phyloP scores from a whole-genome alignment of 2,888 invertebrate genomes.

The Micoletzkya japonica region DNA sequence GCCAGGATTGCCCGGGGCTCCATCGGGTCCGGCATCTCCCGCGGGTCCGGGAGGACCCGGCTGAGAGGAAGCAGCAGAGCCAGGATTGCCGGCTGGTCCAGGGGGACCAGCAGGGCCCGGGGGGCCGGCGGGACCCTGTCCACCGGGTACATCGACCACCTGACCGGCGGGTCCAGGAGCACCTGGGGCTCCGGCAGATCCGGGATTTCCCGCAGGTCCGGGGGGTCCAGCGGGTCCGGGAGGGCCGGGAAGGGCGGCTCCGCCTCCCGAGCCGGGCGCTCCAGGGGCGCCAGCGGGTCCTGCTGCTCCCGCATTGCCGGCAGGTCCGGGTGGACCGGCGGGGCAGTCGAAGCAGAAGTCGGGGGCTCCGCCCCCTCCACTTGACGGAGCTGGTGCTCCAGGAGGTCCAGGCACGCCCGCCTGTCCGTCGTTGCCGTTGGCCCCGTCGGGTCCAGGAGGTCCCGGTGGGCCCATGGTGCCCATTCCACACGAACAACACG shows the following conservation, averaged over 20 bases:
- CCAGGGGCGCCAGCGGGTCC: conserved; percentile 52
- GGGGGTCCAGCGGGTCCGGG: conserved; percentile 51
- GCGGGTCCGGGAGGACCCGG: conserved; percentile 51
- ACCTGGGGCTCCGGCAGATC: conserved; percentile 46
- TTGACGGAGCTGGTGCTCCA: conserved; percentile 34
- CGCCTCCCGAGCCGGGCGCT: conserved; percentile 67
- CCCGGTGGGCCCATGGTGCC: conserved; percentile 54
- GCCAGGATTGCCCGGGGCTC: conserved; percentile 48
- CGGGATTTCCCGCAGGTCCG: conserved; percentile 48
- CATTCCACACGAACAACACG: conserved; percentile 48
- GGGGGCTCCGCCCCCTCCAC: conserved; percentile 37
- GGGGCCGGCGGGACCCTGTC: conserved; percentile 45
- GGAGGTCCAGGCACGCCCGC: conserved; percentile 39
- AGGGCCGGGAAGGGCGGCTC: conserved; percentile 37
- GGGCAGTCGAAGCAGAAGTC: conserved; percentile 55
- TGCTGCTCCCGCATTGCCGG: conserved; percentile 49
- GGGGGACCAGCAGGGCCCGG: conserved; percentile 48
- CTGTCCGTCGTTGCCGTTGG: conserved; percentile 46
- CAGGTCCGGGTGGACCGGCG: conserved; percentile 48
- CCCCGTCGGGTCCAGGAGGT: conserved; percentile 49
- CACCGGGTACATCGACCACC: conserved; percentile 36
- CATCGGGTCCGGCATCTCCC: conserved; percentile 49
- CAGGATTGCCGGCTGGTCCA: conserved; percentile 45
- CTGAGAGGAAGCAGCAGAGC: conserved; percentile 26
- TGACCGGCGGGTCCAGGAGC: conserved; percentile 49